Evolutionary conservation across 2,113 vertebrate species (phyloP).

Genomic region (Cebus imitator): DNA sequence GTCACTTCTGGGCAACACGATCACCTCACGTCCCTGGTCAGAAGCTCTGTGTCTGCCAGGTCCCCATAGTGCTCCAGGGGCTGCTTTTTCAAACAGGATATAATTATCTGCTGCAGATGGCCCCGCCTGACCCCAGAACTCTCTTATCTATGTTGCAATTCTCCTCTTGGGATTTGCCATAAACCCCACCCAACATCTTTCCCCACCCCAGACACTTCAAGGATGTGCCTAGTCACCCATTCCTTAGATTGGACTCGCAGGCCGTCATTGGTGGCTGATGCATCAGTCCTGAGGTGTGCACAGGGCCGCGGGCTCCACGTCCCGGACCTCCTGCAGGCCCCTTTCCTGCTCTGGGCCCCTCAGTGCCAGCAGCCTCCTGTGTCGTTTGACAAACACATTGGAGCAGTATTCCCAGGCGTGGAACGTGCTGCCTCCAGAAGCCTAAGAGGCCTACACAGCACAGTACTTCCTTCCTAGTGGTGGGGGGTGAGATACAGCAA

Average conservation of each 20-base stretch:
- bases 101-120: not conserved
- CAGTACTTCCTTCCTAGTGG: not conserved
- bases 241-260: not conserved
- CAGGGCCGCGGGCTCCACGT: no score
- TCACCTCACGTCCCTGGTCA: not conserved
- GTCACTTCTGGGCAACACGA: not conserved
- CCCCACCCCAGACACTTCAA: not conserved
- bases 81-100: not conserved
- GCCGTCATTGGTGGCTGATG: not conserved
- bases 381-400: not conserved
- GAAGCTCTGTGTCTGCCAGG: not conserved
- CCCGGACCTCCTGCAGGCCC: not conserved
- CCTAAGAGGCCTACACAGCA: not conserved
- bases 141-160: no score
- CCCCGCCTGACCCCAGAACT: not conserved
- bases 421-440: not conserved
- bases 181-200: not conserved
- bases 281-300: no score
- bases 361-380: not conserved
- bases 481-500: fast-evolving
- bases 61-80: not conserved
- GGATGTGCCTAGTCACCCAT: not conserved
- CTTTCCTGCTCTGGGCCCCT: not conserved
- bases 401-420: fast-evolving
- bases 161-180: not conserved